These are phyloP conservation scores for Harpalus rufipes DNA, from an alignment of 2,888 invertebrate genomes.

Conservation along the genomic window DNA sequence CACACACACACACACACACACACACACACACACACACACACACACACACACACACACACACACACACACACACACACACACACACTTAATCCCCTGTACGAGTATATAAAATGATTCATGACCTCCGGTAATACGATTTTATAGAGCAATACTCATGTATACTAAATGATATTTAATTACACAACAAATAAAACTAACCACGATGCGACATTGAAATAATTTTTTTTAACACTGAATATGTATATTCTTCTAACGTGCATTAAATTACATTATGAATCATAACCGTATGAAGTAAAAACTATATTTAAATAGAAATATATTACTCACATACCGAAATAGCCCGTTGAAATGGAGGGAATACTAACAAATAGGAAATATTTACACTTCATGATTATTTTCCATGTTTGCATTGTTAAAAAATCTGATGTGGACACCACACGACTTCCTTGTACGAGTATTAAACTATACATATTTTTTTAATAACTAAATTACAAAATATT, in stretches of 20 bases:
- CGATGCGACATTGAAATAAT: constrained; percentile 12
- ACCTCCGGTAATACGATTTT: not conserved
- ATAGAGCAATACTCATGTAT: not conserved
- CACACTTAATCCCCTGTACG: no score
- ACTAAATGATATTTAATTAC: constrained; percentile 11
- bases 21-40: no score
- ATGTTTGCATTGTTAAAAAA: no score
- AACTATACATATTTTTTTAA: no score
- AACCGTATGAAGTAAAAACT: constrained; percentile 24
- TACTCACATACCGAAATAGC: not conserved
- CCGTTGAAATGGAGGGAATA: not conserved
- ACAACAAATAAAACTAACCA: constrained; percentile 13
- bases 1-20: no score
- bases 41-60: no score
- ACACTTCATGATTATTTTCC: no score
- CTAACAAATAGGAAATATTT: not conserved
- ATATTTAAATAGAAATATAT: constrained; percentile 21
- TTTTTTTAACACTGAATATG: not conserved
- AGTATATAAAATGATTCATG: no score
- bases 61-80: no score
- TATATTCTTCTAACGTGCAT: constrained; percentile 19
- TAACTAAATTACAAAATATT: no score
- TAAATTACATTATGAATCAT: constrained; percentile 15
- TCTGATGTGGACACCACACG: no score
- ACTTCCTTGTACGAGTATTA: no score